Conservation (phyloP, 1,140 invertebrate species). For the Lepidurus couesii region DNA sequence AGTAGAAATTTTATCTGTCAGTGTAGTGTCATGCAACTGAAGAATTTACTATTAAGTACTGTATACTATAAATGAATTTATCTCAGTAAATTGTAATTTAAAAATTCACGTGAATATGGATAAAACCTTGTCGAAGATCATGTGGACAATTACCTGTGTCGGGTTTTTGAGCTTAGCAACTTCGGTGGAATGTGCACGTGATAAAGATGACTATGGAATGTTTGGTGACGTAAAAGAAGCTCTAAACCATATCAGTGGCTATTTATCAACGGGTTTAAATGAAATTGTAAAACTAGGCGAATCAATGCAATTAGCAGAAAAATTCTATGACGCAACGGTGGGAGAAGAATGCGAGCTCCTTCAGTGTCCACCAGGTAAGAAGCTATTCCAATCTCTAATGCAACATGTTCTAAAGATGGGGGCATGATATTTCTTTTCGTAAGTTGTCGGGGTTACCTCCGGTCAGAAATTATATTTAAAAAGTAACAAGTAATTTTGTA, state of each 20-base stretch:
- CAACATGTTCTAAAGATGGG: background rate
- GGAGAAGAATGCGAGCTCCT: constrained; percentile 69
- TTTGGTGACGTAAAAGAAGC: background rate
- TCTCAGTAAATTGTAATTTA: background rate
- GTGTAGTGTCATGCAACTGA: too few species aligned
- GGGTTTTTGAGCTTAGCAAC: background rate
- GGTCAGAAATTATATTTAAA: background rate
- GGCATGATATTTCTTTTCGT: background rate
- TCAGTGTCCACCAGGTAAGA: constrained; percentile 62
- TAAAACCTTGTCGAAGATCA: background rate
- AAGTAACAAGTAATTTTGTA: background rate
- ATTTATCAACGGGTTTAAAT: constrained; percentile 26
- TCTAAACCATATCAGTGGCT: constrained; percentile 16
- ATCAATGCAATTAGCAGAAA: constrained; percentile 68
- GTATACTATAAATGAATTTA: background rate
- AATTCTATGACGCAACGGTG: constrained; percentile 73
- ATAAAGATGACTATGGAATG: background rate
- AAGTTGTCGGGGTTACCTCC: background rate
- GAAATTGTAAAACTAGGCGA: constrained; percentile 49
- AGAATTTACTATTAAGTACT: too few species aligned
- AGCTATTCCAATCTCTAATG: constrained; percentile 26
- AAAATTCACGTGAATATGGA: background rate
- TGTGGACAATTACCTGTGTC: background rate
- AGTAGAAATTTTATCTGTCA: too few species aligned
- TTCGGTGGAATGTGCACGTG: background rate